phyloP scores from a whole-genome alignment of 2,797 vertebrate genomes.

The Coregonus ussuriensis region DNA sequence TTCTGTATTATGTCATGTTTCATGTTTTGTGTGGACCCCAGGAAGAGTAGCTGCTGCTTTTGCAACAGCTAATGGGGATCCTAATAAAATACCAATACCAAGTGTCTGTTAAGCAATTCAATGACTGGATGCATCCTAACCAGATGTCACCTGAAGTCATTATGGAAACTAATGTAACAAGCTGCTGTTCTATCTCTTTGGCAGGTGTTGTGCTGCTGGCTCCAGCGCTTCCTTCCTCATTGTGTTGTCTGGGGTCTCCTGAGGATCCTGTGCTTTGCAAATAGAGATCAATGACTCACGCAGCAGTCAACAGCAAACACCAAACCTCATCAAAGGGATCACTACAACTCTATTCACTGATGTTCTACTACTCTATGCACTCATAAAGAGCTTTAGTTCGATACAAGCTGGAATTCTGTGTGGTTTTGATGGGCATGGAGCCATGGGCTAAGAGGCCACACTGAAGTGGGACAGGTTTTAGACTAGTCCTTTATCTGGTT shows the following conservation, averaged over 20 bases:
- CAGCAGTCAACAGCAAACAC: constrained; percentile 22
- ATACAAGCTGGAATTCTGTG: background rate
- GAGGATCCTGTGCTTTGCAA: background rate
- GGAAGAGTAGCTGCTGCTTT: no score
- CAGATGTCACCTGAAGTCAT: constrained; percentile 45
- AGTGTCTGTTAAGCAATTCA: background rate
- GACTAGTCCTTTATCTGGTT: background rate
- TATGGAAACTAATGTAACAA: constrained; percentile 22
- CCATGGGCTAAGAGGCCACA: background rate
- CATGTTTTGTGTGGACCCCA: no score
- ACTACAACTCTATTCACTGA: no score
- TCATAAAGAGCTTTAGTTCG: background rate
- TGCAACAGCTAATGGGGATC: no score
- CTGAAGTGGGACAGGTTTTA: background rate
- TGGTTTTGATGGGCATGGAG: no score
- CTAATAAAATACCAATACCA: no score
- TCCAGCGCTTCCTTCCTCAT: constrained; percentile 39
- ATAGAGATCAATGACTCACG: background rate
- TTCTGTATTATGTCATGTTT: no score
- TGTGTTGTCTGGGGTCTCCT: constrained; percentile 8
- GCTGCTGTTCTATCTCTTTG: constrained; percentile 15
- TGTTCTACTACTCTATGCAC: background rate
- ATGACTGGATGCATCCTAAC: constrained; percentile 15
- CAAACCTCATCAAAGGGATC: background rate
- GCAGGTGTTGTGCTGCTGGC: constrained; percentile 44